These are phyloP conservation scores for Hyaena hyaena DNA, from an alignment of 2,113 vertebrate species.

Conservation along the genomic window DNA sequence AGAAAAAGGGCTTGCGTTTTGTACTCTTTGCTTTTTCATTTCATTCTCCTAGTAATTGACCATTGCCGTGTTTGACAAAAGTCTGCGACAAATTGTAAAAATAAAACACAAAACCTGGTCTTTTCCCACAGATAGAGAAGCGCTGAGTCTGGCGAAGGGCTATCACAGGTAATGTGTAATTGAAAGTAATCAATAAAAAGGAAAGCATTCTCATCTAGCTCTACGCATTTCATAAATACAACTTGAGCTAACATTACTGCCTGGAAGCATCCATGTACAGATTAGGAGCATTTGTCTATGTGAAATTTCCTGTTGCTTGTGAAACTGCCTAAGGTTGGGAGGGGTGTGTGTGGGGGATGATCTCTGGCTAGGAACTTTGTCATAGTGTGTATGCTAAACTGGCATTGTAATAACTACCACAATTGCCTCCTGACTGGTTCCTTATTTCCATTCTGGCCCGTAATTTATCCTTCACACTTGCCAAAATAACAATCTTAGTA, in stretches of 20 bases:
- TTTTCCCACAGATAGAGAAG: not conserved
- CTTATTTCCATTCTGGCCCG: not conserved
- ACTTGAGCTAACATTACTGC: not conserved
- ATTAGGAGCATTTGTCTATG: not conserved
- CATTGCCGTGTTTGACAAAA: not conserved
- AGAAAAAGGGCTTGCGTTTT: not conserved
- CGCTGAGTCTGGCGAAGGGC: not conserved
- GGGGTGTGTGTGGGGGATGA: too few species aligned
- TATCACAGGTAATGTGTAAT: not conserved
- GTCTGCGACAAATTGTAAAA: not conserved
- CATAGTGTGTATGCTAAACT: not conserved
- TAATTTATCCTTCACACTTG: not conserved
- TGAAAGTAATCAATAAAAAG: slow-evolving; percentile 15
- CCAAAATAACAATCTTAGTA: not conserved
- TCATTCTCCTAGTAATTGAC: not conserved
- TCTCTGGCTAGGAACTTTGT: not conserved
- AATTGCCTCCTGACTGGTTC: not conserved
- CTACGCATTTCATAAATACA: not conserved
- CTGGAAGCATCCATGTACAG: not conserved
- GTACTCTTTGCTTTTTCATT: not conserved
- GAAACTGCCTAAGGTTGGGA: not conserved
- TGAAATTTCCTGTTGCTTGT: not conserved
- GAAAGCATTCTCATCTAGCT: not conserved
- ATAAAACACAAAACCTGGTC: not conserved
- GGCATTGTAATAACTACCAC: not conserved